Conservation (phyloP, 1,140 invertebrate species). For the Nymphalis io region DNA sequence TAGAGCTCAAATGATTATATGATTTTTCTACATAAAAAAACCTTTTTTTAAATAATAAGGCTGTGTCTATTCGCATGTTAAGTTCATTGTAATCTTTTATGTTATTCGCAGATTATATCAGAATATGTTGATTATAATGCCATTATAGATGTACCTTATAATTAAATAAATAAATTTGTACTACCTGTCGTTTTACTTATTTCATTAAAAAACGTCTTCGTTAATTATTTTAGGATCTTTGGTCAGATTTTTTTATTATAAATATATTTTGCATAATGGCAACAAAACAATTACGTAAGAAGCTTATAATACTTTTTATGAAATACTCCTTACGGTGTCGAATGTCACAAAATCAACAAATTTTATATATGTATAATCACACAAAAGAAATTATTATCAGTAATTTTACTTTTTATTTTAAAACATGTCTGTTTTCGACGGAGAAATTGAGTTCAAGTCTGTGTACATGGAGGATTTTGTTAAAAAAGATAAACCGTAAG, state of each 20-base stretch:
- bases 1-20: slow-evolving; percentile 3
- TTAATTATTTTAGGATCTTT: too few relatives aligned
- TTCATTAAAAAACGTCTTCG: neutral
- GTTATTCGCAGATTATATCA: slow-evolving; percentile 27
- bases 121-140: slow-evolving; percentile 34
- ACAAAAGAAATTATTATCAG: neutral
- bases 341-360: neutral
- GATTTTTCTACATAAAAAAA: neutral
- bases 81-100: slow-evolving; percentile 21
- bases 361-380: too few relatives aligned
- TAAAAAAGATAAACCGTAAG: slow-evolving; percentile 65
- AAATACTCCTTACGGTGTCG: too few relatives aligned
- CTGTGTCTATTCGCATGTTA: slow-evolving; percentile 20
- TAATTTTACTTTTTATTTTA: neutral
- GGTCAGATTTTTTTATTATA: too few relatives aligned
- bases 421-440: slow-evolving; percentile 68
- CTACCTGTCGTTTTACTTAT: slow-evolving; percentile 21
- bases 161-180: slow-evolving; percentile 35
- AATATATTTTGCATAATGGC: too few relatives aligned
- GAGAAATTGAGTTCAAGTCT: slow-evolving; percentile 66
- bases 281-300: too few relatives aligned
- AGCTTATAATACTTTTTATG: too few relatives aligned
- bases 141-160: slow-evolving; percentile 36
- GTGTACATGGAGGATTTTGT: slow-evolving; percentile 64
- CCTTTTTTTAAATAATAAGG: slow-evolving; percentile 13